phyloP scores from a whole-genome alignment of 2,797 vertebrate species.

The Corythornis leucogaster region DNA sequence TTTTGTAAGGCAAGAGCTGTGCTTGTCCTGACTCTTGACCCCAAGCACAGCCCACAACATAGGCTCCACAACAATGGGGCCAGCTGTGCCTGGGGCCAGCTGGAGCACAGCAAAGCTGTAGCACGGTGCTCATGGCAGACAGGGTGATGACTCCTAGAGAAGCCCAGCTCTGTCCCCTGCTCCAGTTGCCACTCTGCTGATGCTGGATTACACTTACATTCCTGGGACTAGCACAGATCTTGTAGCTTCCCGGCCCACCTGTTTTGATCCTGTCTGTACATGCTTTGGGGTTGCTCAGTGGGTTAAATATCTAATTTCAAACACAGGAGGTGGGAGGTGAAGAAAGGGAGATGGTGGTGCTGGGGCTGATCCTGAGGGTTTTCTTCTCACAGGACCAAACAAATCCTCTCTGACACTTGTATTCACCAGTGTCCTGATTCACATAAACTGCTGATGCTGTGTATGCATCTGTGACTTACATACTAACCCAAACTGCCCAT shows the following conservation, averaged over 20 bases:
- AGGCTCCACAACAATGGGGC: neutral
- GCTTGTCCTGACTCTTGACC: neutral
- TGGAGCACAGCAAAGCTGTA: neutral
- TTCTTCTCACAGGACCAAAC: neutral
- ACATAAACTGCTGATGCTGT: neutral
- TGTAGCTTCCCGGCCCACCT: neutral
- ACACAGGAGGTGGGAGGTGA: neutral
- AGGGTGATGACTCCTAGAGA: neutral
- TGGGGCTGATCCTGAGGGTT: neutral
- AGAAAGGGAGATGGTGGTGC: neutral
- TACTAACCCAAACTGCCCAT: neutral
- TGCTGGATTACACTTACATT: neutral
- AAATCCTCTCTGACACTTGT: neutral
- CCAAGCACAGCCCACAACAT: neutral
- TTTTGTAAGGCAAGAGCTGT: neutral
- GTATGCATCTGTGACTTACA: accelerated
- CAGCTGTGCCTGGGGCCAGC: neutral
- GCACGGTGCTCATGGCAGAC: neutral
- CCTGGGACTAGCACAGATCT: neutral
- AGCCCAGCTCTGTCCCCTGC: neutral
- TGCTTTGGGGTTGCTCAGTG: neutral
- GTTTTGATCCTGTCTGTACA: neutral
- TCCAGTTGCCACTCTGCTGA: neutral
- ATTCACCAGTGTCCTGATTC: neutral
- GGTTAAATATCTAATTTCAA: neutral